A percentile compares a stretch with the other conserved stretches of the same genome.
These are phyloP conservation scores for Microtus oregoni DNA, from an alignment of 2,113 vertebrate species.

Conservation along the genomic window DNA sequence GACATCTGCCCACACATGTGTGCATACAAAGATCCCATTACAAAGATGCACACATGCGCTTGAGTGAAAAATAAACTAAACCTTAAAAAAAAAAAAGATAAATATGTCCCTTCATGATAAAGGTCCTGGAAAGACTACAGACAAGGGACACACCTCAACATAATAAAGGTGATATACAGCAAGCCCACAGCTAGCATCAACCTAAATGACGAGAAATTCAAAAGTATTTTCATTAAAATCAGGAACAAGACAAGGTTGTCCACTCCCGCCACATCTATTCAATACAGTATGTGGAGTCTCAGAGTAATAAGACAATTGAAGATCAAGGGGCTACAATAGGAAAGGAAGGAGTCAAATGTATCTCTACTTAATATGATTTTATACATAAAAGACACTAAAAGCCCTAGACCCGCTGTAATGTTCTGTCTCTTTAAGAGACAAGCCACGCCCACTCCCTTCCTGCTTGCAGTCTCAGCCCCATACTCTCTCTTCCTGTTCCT, in stretches of 20 bases:
- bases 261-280: neutral
- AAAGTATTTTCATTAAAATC: neutral
- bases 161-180: neutral
- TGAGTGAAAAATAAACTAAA: neutral
- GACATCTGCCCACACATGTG: neutral
- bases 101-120: neutral
- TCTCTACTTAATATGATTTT: neutral
- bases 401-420: too few species aligned
- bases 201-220: neutral
- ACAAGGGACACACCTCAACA: neutral
- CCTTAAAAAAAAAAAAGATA: neutral
- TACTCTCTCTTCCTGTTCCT: too few species aligned
- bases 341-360: neutral
- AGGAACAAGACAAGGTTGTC: neutral
- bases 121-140: neutral
- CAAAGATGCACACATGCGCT: neutral
- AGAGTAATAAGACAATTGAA: neutral
- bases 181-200: neutral
- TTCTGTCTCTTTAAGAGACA: too few species aligned
- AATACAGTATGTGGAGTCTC: neutral
- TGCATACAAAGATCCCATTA: neutral
- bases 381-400: neutral
- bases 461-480: too few species aligned
- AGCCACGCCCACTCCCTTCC: too few species aligned
- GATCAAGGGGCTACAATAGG: neutral